phyloP scores from a whole-genome alignment of 2,888 invertebrate species.

The Drosophila greeni region DNA sequence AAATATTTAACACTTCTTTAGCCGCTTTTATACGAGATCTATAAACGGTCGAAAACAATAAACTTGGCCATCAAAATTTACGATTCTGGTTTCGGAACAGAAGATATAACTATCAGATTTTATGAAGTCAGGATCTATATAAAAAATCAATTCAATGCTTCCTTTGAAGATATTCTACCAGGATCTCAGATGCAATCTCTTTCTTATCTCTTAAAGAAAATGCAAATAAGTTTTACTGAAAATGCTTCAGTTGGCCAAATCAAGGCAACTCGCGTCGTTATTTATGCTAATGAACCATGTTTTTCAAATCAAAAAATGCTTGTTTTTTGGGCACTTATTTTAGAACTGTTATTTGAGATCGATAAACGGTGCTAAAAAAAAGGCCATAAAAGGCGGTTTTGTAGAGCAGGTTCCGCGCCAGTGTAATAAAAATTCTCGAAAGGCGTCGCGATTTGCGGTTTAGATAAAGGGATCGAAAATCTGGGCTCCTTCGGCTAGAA shows the following conservation, averaged over 20 bases:
- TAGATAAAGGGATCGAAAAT: conserved; percentile 7
- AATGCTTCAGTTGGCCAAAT: conserved; percentile 11
- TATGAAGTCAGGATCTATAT: background rate
- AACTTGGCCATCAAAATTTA: background rate
- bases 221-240: conserved; percentile 20
- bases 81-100: conserved; percentile 6
- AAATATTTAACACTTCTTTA: conserved; percentile 13
- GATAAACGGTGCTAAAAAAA: conserved; percentile 12
- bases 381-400: conserved; percentile 1
- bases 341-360: conserved; percentile 8
- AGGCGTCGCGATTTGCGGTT: conserved; percentile 5
- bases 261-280: conserved; percentile 6
- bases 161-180: background rate
- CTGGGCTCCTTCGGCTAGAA: background rate
- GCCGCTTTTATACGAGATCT: conserved; percentile 8
- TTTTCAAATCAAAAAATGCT: background rate
- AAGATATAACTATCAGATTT: background rate
- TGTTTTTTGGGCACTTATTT: conserved; percentile 11
- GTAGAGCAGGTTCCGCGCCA: conserved; percentile 19
- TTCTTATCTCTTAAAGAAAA: background rate
- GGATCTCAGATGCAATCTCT: background rate
- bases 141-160: background rate
- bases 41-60: conserved; percentile 9
- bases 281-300: conserved; percentile 25
- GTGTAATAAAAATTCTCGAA: conserved; percentile 14